These are phyloP conservation scores for Drosophila silvestris DNA, from an alignment of 2,888 invertebrate genomes.

Conservation along the genomic window DNA sequence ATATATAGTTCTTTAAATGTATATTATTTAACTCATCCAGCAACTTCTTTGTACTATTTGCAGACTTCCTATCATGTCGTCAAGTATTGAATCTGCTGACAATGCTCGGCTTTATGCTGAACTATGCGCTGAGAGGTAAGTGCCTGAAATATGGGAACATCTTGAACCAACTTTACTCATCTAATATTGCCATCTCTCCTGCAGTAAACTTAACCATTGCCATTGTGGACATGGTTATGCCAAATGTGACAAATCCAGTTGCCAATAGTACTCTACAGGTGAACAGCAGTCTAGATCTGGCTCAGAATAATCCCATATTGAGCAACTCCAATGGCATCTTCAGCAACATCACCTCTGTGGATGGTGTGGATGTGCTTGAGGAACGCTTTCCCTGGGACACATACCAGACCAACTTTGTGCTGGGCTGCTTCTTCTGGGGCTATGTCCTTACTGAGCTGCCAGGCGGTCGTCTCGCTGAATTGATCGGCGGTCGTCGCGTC, in stretches of 20 bases:
- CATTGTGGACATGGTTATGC: constrained; percentile 92
- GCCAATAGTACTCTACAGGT: constrained; percentile 13
- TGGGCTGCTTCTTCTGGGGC: constrained; percentile 96
- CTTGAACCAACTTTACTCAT: background rate
- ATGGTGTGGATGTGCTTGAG: constrained; percentile 56
- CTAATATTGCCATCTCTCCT: background rate
- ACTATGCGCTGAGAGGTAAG: constrained; percentile 90
- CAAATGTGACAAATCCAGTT: constrained; percentile 45
- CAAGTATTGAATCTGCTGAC: constrained; percentile 94
- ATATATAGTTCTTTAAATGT: background rate
- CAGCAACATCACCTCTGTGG: constrained; percentile 31
- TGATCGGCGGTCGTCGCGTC: constrained; percentile 92
- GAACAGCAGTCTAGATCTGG: constrained; percentile 15
- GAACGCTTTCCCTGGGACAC: constrained; percentile 91
- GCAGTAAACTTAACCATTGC: constrained; percentile 93
- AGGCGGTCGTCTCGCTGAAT: constrained; percentile 93
- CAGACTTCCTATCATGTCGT: constrained; percentile 91
- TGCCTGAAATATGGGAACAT: background rate
- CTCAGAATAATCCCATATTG: background rate
- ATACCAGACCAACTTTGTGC: constrained; percentile 91
- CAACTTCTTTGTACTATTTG: constrained; percentile 75
- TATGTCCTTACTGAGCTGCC: constrained; percentile 95
- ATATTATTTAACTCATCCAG: background rate
- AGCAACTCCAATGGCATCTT: constrained; percentile 13
- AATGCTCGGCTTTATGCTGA: constrained; percentile 94